These are phyloP conservation scores for Branchellion lobata DNA, from an alignment of 2,888 invertebrate genomes.

Conservation along the genomic window DNA sequence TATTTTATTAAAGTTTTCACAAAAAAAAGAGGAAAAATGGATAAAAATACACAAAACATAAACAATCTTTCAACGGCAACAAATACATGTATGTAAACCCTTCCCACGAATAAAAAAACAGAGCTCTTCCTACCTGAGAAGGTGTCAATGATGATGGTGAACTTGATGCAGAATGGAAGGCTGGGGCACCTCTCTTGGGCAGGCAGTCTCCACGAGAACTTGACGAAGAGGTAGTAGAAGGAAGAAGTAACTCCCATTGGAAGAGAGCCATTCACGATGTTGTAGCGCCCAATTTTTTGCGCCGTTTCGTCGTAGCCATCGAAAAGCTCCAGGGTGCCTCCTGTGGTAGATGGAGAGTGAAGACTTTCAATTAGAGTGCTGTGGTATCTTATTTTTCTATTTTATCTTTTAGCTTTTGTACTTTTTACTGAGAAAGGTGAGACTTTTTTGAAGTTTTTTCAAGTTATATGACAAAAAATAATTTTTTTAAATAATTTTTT, in stretches of 20 bases:
- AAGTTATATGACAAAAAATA: neutral
- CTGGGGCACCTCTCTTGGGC: slow-evolving; percentile 66
- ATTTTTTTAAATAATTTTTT: no score
- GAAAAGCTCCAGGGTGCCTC: slow-evolving; percentile 60
- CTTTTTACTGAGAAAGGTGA: no score
- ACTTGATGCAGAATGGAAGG: slow-evolving; percentile 71
- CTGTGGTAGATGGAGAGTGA: neutral
- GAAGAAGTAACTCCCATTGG: slow-evolving; percentile 81
- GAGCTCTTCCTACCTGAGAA: slow-evolving; percentile 65
- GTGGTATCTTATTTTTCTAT: neutral
- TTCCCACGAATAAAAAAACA: neutral
- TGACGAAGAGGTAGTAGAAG: slow-evolving; percentile 76
- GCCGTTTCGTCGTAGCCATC: slow-evolving; percentile 52
- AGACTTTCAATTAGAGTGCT: neutral
- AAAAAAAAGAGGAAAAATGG: no score
- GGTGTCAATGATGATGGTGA: slow-evolving; percentile 77
- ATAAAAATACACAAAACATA: no score
- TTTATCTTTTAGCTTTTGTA: neutral
- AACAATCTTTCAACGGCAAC: neutral
- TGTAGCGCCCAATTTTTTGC: slow-evolving; percentile 44
- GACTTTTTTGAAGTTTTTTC: no score
- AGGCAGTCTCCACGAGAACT: slow-evolving; percentile 67
- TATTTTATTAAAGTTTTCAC: no score
- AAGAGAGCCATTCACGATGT: slow-evolving; percentile 79
- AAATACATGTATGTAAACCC: neutral